Percentiles rank a stretch among this genome's conserved stretches.
Evolutionary conservation across 1,140 invertebrate species (phyloP).

Genomic region (Megathymus violae): DNA sequence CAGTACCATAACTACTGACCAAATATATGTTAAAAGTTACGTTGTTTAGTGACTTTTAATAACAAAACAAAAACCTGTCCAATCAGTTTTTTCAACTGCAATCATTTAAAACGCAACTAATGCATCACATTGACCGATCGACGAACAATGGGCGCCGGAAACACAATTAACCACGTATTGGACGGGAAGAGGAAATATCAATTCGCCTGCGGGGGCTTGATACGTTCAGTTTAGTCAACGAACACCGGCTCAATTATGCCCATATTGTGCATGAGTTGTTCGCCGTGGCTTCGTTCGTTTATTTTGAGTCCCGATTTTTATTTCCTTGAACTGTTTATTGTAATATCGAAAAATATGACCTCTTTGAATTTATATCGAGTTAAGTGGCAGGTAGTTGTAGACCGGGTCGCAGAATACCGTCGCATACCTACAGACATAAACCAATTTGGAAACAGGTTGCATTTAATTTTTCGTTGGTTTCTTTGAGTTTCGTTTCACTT

Average conservation of each 20-base stretch:
- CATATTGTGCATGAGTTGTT: conserved; percentile 1
- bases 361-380: no score
- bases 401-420: no score
- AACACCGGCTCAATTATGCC: conserved; percentile 15
- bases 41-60: no score
- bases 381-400: no score
- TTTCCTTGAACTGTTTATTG: no score
- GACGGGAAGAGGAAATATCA: conserved; percentile 81
- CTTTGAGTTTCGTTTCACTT: no score
- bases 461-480: no score
- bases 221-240: conserved; percentile 27
- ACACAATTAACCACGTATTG: conserved; percentile 79
- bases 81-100: conserved; percentile 11
- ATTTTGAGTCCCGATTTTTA: neutral
- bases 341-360: no score
- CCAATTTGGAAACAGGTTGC: no score
- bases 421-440: no score
- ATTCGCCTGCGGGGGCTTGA: conserved; percentile 61
- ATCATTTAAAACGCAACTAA: conserved; percentile 58
- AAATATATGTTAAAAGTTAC: no score
- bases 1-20: no score
- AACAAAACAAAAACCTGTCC: conserved; percentile 6
- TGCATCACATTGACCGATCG: conserved; percentile 64
- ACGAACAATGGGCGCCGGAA: conserved; percentile 78
- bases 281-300: neutral